Evolutionary conservation across 2,797 vertebrate species (phyloP), one percentile per base, ranked within the genome.

Genomic region (Sus cebifrons): DNA sequence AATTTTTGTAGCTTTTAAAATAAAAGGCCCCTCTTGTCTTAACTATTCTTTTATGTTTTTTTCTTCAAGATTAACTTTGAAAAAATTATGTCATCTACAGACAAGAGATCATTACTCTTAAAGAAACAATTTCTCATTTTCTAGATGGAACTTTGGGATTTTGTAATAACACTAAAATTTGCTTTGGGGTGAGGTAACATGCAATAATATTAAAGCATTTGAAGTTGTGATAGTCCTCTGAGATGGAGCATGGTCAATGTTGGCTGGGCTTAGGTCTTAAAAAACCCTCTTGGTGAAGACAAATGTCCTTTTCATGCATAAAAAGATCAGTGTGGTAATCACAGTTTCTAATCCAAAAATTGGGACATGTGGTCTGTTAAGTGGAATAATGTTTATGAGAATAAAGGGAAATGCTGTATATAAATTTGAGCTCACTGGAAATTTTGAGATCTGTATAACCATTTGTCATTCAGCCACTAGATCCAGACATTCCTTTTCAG

Each of bases 21-120:
- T 40, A 11, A 1, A 64, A 44, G 13, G 18, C 5, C 4, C 10
- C 84, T 85, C 78, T 88, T 64, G 18, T 83, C 71, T 91, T 74
- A 67, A 49, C 20, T 74, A 67, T 86, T 93, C 20, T 82, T 79
- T 68, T 27, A 91, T 71, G 40, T 90, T 89, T 93, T 77, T 89
- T 54, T 12, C 56, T 96, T 70, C 49, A 89, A 49, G 23, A 52
- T 89, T 13, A 96, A 44, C 9, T 82, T 83, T 44, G 44, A 15
- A 89, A 89, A 86, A 82, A 86, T 86, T 97, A 92, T 89, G 5
- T 82, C 68, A 68, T 82, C 90, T 94, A 90, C 16, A 79, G 56
- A 64, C 83, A 93, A 83, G 8, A 62, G 11, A 83, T 86, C 7
- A 56, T 89, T 82, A 14, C 3, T 71, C 49, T 67, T 86, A 94